Percentiles rank a stretch among this genome's conserved stretches.
Evolutionary conservation across 2,888 invertebrate species (phyloP).

Genomic region (Resseliella maxima): DNA sequence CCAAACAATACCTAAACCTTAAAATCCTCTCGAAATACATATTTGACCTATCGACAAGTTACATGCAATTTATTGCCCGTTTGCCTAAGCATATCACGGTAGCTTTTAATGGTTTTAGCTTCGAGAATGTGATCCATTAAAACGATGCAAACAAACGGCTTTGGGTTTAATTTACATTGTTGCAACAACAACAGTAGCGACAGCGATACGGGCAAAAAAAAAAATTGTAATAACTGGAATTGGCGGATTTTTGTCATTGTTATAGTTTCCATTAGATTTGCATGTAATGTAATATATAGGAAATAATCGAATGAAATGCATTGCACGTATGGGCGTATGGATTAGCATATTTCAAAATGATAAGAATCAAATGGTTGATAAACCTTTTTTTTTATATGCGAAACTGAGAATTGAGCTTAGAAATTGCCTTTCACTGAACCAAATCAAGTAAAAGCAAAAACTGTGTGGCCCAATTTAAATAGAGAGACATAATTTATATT

Average conservation of each 20-base stretch:
- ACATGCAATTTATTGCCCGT: background rate
- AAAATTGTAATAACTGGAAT: background rate
- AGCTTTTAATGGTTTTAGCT: background rate
- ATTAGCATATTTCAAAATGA: constrained; percentile 39
- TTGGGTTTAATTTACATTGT: constrained; percentile 4
- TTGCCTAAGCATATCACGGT: background rate
- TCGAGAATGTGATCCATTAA: background rate
- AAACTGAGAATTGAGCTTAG: too few species aligned
- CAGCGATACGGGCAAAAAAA: background rate
- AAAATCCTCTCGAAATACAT: background rate
- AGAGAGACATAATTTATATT: background rate
- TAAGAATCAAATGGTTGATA: constrained; percentile 8
- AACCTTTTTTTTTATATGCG: too few species aligned
- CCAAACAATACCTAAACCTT: background rate
- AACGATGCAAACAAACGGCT: background rate
- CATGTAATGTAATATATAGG: background rate
- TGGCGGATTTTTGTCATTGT: background rate
- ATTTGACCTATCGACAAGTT: constrained; percentile 20
- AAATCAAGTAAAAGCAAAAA: background rate
- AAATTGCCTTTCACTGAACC: background rate
- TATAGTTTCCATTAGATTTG: background rate
- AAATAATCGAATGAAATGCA: background rate
- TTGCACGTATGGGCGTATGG: constrained; percentile 2
- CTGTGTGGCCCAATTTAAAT: constrained; percentile 16
- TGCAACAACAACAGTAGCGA: too few species aligned